Evolutionary conservation across 2,888 invertebrate species (phyloP).

Genomic region (Phania funesta): DNA sequence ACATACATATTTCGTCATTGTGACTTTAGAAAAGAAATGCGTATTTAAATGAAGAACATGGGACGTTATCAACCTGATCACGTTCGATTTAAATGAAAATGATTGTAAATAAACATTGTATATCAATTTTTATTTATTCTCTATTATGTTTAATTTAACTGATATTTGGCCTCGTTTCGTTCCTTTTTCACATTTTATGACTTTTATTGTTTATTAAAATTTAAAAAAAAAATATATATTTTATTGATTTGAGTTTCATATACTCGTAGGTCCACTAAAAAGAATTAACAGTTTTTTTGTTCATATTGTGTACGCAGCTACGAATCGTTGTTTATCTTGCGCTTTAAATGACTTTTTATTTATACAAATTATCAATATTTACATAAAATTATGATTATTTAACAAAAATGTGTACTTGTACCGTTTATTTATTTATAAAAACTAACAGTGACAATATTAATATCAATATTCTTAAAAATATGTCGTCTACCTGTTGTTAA

Average conservation of each 20-base stretch:
- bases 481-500: not conserved
- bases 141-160: constrained; percentile 41
- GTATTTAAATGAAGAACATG: constrained; percentile 6
- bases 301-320: constrained; percentile 45
- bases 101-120: constrained; percentile 68
- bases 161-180: constrained; percentile 63
- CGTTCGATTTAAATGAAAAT: constrained; percentile 69
- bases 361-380: constrained; percentile 74
- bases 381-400: constrained; percentile 70
- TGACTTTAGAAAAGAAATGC: constrained; percentile 50
- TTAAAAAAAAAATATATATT: constrained; percentile 32
- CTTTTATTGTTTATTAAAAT: constrained; percentile 34
- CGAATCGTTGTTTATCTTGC: constrained; percentile 68
- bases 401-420: not conserved
- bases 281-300: constrained; percentile 13
- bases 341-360: constrained; percentile 70
- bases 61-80: constrained; percentile 60
- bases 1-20: constrained; percentile 29
- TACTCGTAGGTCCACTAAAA: not conserved
- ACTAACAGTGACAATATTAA: not conserved
- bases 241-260: constrained; percentile 28
- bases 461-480: constrained; percentile 10
- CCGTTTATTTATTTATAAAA: not conserved
- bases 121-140: constrained; percentile 48
- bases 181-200: constrained; percentile 42